phyloP scores from a whole-genome alignment of 2,113 vertebrate species.

The Plectropomus leopardus region DNA sequence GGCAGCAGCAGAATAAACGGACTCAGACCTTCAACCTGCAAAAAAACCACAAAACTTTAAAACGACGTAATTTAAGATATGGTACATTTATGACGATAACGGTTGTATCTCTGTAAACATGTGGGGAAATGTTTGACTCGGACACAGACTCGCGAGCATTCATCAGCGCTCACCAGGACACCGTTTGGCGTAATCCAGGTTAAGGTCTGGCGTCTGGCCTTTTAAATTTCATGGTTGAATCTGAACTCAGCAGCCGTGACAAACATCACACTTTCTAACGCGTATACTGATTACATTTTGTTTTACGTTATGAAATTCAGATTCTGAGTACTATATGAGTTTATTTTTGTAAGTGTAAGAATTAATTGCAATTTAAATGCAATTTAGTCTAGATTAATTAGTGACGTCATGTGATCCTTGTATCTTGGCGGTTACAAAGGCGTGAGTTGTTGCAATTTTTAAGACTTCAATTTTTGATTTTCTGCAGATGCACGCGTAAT shows the following conservation, averaged over 20 bases:
- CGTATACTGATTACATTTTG: neutral
- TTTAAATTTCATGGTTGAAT: slow-evolving; percentile 81
- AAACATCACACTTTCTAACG: slow-evolving; percentile 33
- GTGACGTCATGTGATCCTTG: slow-evolving; percentile 15
- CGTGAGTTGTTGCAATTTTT: neutral
- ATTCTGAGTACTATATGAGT: neutral
- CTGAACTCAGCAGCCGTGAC: slow-evolving; percentile 73
- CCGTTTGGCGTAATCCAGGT: slow-evolving; percentile 54
- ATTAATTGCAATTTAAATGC: neutral
- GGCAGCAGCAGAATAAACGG: slow-evolving; percentile 44
- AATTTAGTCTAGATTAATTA: neutral
- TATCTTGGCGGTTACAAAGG: neutral
- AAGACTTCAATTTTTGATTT: neutral
- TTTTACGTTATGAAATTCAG: neutral
- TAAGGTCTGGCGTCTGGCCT: slow-evolving; percentile 74
- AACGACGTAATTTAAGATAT: neutral
- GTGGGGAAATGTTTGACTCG: slow-evolving; percentile 21
- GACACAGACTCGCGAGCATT: slow-evolving; percentile 13
- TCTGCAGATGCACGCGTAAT: neutral
- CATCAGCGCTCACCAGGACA: slow-evolving; percentile 47
- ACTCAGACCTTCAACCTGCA: slow-evolving; percentile 31
- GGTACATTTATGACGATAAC: neutral
- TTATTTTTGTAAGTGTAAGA: neutral
- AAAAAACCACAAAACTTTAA: slow-evolving; percentile 20
- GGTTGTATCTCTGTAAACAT: neutral